Evolutionary conservation across 2,888 invertebrate species (phyloP).

Genomic region (Sisyra nigra): DNA sequence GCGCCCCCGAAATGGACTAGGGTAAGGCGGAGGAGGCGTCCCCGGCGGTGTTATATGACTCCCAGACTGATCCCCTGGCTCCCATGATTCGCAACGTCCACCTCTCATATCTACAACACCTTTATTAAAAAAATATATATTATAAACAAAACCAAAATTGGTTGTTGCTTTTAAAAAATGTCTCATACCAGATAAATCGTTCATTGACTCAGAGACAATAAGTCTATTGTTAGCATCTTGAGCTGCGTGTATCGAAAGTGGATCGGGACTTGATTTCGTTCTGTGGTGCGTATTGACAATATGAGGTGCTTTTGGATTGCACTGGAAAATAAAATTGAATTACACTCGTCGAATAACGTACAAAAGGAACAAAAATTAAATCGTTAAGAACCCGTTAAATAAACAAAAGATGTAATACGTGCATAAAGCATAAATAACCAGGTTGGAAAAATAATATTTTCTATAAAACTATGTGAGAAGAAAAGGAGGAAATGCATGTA

Average conservation of each 20-base stretch:
- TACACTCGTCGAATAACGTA: not conserved
- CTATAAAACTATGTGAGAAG: too few relatives aligned
- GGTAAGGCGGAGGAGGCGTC: slow-evolving; percentile 80
- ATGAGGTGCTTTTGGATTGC: slow-evolving; percentile 7
- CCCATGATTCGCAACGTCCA: slow-evolving; percentile 24
- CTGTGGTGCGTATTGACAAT: slow-evolving; percentile 35
- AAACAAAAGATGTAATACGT: too few relatives aligned
- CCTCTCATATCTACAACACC: slow-evolving; percentile 14
- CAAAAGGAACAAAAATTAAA: not conserved
- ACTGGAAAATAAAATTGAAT: slow-evolving; percentile 3
- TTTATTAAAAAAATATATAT: slow-evolving; percentile 22
- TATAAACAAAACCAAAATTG: too few relatives aligned
- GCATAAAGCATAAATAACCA: too few relatives aligned
- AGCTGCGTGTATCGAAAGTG: slow-evolving; percentile 24
- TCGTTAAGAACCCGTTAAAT: not conserved
- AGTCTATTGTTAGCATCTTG: slow-evolving; percentile 27
- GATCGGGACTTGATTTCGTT: slow-evolving; percentile 48
- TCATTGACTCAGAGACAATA: slow-evolving; percentile 42
- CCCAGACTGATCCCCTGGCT: slow-evolving; percentile 23
- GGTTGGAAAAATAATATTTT: too few relatives aligned
- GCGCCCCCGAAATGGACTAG: slow-evolving; percentile 24
- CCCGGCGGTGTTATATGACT: slow-evolving; percentile 53
- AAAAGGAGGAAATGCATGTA: too few relatives aligned
- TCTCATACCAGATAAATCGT: slow-evolving; percentile 31
- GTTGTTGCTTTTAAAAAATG: too few relatives aligned